Base-by-base conservation (phyloP, 2,113 vertebrate species). In the Irena cyanogastra region DNA sequence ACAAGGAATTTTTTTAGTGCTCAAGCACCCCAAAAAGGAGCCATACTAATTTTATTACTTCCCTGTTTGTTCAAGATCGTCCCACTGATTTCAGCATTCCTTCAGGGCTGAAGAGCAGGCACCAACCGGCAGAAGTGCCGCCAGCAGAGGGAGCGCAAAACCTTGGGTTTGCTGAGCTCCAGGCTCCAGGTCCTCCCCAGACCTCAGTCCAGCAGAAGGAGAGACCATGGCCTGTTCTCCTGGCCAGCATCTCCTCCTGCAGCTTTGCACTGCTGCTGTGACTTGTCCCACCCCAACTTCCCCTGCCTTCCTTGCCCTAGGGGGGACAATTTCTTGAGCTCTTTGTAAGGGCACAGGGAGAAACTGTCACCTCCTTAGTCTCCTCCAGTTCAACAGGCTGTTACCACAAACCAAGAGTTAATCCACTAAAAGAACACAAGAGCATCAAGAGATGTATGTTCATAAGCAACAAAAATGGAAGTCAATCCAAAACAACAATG, bases 71-170 rank as follows among this genome's bases (percentile, higher is more conserved):
- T 84, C 44, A 80, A 93, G 85, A 54, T 65, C 39, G 60, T 85
- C 56, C 72, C 52, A 64, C 37, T 13, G 68, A 89, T 83, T 77
- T 63, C 82, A 68, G 77, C 88, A 30, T 92, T 88, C 81, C 66
- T 84, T 22, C 74, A 45, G 78, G 77, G 63, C 71, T 16, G 68
- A 44, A n/a, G 22, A 91, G 64, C 12, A 2, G 45, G 53, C 72
- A 64, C 21, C 5, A 16, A 49, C 39, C 72, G 23, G 64, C 37
- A 61, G 54, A 91, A 64, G 24, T 21, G 72, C 47, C 9, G 49
- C 94, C 97, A 94, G 96, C 66, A 97, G 95, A 82, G 93, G 97
- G 93, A 96, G 96, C 0, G 39, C 90, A 87, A 82, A 94, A 79
- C 90, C 84, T 69, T 78, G 91, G 92, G 74, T 94, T 93, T 60